Conservation (phyloP, 2,113 vertebrate species). For the Lampris megalopsis region DNA sequence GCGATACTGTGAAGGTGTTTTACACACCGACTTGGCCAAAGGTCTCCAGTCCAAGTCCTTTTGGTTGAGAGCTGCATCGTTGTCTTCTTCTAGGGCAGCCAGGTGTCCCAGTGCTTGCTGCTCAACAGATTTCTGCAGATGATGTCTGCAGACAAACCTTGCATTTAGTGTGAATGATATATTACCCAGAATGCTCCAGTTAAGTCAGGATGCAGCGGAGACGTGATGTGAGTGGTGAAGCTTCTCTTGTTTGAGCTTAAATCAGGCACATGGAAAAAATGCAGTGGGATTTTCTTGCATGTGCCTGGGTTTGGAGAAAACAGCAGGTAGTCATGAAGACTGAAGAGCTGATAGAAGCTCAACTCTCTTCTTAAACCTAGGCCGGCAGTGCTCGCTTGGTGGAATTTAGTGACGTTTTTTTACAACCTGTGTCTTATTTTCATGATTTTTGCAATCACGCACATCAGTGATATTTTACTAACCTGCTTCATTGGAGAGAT, state of each 20-base stretch:
- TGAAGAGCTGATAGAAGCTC: conserved; percentile 3
- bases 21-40: conserved; percentile 78
- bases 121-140: conserved; percentile 81
- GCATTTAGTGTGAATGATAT: conserved; percentile 25
- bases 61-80: conserved; percentile 64
- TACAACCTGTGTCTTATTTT: too few relatives aligned
- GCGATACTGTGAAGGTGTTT: conserved; percentile 82
- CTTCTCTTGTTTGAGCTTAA: not conserved
- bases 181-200: not conserved
- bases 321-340: not conserved
- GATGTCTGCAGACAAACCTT: conserved; percentile 75
- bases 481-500: too few relatives aligned
- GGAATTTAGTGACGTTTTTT: not conserved
- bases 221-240: not conserved
- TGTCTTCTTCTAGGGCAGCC: conserved; percentile 71
- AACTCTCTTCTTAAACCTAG: not conserved
- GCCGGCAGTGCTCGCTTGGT: not conserved
- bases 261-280: not conserved
- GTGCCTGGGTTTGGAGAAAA: not conserved
- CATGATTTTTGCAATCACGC: too few relatives aligned
- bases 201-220: not conserved
- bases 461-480: too few relatives aligned
- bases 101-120: conserved; percentile 77
- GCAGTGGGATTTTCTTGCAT: not conserved
- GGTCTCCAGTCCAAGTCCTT: conserved; percentile 76